Evolutionary conservation across 2,888 invertebrate genomes (phyloP), one percentile per base, ranked within the genome.

Genomic region (Abrostola triplasia): DNA sequence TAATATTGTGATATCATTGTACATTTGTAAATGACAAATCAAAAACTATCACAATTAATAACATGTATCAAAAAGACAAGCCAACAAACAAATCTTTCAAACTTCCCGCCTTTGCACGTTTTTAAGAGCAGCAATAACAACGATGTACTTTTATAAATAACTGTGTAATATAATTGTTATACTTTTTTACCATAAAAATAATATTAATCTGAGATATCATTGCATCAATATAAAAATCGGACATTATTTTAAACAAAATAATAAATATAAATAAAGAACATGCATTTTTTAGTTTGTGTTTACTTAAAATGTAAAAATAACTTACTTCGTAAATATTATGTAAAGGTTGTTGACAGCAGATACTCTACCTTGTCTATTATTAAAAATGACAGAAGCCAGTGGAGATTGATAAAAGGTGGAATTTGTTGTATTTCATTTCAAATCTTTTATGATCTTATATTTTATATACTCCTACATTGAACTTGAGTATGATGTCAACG

Each of bases 401-500:
- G 53, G 41, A 80, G 70, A 78, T 73, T 75, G 71, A 11, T 77
- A 77, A 70, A 87, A 88, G 85, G 87, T 88, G 89, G 87, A 92
- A 85, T 89, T 84, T 80, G 72, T 79, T 80, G 73, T 82, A 84
- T 84, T 88, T 84, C 68, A 67, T 70, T 83, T 78, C 76, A 86
- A 81, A 85, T 83, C 73, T 88, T 91, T 87, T 80, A 91, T 90
- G 88, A 84, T 86, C 82, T 79, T 82, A 82, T 79, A 83, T 80
- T 87, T 82, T 82, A 67, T 61, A 73, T 61, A 59, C 59, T 74
- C 63, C 69, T 73, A 68, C 69, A 72, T 64, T 82, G 75, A 72
- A 73, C 64, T 64, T 64, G 70, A 91, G 66, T 67, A 93, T 93
- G 92, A 95, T 95, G 94, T 94, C 94, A 66, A 93, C 94, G 62